Evolutionary conservation across 2,888 invertebrate species (phyloP), one percentile per base, ranked within the genome.

Genomic region (Cantharis nigra): DNA sequence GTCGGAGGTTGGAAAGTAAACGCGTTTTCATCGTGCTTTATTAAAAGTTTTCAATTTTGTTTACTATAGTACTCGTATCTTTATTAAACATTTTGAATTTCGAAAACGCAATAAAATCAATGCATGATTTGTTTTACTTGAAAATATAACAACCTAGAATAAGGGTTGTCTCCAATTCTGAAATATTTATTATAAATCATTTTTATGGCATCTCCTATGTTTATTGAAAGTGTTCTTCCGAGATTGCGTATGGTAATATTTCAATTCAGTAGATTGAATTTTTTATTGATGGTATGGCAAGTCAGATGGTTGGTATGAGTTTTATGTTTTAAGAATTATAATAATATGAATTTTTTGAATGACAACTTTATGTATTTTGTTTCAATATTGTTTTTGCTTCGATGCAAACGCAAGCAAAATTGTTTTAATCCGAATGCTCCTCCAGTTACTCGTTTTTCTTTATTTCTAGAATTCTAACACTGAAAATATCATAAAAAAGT

Each of bases 211-310:
- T 20, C 72, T 71, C 74, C 73, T 63, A 74, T 74, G 76, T 76
- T 77, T 79, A 81, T 76, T 75, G 79, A 80, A 77, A 79, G 78
- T 77, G 80, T 81, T 82, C 82, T 81, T 79, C 83, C 74, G 80
- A 81, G 84, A 84, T 84, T 83, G 83, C 81, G 81, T 83, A 86
- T 85, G 85, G 83, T 82, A 86, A 85, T 85, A 84, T 83, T 84
- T 83, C 85, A 84, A 85, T 85, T 85, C 84, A 80, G 79, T 79
- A 85, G 83, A 86, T 86, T 85, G 86, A 86, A 84, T 74, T 76
- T 76, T 79, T 77, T 77, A 79, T 77, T 70, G 76, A 13, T 23
- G 72, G 20, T 49, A 72, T 73, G 49, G 64, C 74, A 64, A 73
- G 71, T 78, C 69, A 28, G 71, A 76, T 71, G 76, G 71, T 63